phyloP scores from a whole-genome alignment of 2,888 invertebrate species.

The Xestia sexstrigata region DNA sequence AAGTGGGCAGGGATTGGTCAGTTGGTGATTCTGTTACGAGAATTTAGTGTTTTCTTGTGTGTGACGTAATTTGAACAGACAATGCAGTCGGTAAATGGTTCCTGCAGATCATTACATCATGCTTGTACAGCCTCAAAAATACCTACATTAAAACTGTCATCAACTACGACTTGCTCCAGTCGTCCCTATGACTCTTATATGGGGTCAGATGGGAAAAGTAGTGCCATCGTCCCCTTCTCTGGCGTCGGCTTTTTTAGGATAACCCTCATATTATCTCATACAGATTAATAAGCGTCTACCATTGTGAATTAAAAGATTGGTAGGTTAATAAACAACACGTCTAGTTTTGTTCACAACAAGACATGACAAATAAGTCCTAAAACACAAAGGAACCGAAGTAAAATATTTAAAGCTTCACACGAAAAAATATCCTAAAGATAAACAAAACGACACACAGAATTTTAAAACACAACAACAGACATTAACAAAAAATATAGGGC shows the following conservation, averaged over 20 bases:
- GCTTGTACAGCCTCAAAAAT: not conserved
- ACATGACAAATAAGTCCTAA: not conserved
- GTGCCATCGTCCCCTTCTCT: not conserved
- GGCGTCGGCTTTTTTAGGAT: too few species aligned
- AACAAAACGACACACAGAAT: slow-evolving; percentile 32
- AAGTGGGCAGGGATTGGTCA: slow-evolving; percentile 40
- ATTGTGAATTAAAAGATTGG: not conserved
- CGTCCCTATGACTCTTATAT: not conserved
- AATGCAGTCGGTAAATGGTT: not conserved
- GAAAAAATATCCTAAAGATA: slow-evolving; percentile 4
- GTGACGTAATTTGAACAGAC: slow-evolving; percentile 19
- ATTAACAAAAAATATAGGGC: slow-evolving; percentile 30
- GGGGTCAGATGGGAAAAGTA: not conserved
- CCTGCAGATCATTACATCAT: not conserved
- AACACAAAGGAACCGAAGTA: not conserved
- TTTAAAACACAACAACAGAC: slow-evolving; percentile 21
- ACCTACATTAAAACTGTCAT: not conserved
- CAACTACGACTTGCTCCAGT: not conserved
- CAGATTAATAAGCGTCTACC: not conserved
- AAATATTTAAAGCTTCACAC: not conserved
- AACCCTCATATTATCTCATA: not conserved
- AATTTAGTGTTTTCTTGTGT: not conserved
- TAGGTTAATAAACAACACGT: too few species aligned
- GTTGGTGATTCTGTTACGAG: slow-evolving; percentile 12
- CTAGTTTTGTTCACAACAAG: not conserved